Evolutionary conservation across 2,888 invertebrate species (phyloP).

Genomic region (Nomada hirtipes): DNA sequence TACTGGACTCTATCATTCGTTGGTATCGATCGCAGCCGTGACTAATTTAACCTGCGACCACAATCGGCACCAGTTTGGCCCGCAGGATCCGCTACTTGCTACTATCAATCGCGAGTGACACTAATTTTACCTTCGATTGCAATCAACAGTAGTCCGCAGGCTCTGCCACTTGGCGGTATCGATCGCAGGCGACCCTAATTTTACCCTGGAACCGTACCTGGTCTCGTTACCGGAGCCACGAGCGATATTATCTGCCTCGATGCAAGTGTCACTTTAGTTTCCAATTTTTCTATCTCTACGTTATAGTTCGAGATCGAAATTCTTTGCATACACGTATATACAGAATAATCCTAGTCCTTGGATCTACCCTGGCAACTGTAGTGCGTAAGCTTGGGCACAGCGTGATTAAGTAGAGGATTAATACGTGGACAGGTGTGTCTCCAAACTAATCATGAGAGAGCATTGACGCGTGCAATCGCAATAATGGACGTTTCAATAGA

Average conservation of each 20-base stretch:
- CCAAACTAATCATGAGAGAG: conserved; percentile 38
- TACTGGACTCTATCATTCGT: conserved; percentile 14
- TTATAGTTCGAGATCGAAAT: neutral
- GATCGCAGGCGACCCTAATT: conserved; percentile 41
- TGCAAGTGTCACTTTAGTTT: neutral
- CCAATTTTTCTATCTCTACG: neutral
- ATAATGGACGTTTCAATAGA: conserved; percentile 26
- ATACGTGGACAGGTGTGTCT: conserved; percentile 46
- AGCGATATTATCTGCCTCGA: neutral
- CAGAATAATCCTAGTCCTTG: neutral
- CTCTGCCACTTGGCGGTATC: conserved; percentile 34
- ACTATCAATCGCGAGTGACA: conserved; percentile 49
- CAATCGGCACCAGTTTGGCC: conserved; percentile 18
- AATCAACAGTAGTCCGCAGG: conserved; percentile 33
- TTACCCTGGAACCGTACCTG: conserved; percentile 9
- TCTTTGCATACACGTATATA: neutral
- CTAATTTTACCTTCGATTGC: conserved; percentile 48
- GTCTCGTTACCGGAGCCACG: neutral
- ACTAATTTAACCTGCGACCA: conserved; percentile 37
- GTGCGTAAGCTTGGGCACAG: neutral
- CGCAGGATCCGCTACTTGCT: conserved; percentile 18
- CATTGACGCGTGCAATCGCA: conserved; percentile 38
- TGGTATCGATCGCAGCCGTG: conserved; percentile 22
- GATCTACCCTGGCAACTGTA: neutral
- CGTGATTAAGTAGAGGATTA: conserved; percentile 27